Base-by-base conservation (phyloP, 2,888 invertebrate species). In the Chesias legatella region DNA sequence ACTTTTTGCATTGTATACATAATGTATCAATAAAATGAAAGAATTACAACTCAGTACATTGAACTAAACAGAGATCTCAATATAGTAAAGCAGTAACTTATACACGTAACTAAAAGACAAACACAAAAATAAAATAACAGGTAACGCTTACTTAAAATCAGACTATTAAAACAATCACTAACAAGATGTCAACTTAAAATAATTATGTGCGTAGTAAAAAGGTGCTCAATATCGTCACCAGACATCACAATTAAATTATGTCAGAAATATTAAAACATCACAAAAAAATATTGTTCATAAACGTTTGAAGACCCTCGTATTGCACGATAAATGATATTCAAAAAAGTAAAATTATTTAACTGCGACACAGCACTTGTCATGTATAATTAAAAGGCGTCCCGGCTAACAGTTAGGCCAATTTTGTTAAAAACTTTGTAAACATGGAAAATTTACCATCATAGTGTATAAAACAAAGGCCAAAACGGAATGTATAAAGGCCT, bases 81-180 rank as follows among this genome's bases (percentile, higher is more conserved):
- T 26, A 34, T 17, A 25, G 27, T 38, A 37, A 43, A 33, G 36
- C 36, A 32, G 36, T 35, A 23, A 32, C 25, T 27, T 33, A 45
- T 36, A 11, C 33, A 31, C 26, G 29, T 32, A 48, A 40, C 30
- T 29, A 33, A 40, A 34, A 35, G 50, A 48, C 46, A 70, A 68
- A 65, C 59, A 68, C 63, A 71, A 67, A 65, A 59, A 66, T 59
- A 71, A 73, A 75, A 70, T 69, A 80, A 82, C 77, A 79, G 71
- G 67, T 76, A 80, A 82, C 74, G 64, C 70, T 76, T 68, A 70
- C 68, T 66, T 73, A 80, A n/a, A 79, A 76, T 79, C 79, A 83
- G 74, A 81, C 79, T 79, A 71, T 69, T 17, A 74, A 72, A 69
- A 76, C 60, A 73, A 79, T 78, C 67, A 79, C 71, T 73, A 79